Evolutionary conservation across 2,888 invertebrate genomes (phyloP), one percentile per base, ranked within the genome.

Genomic region (Embidobia sp.): DNA sequence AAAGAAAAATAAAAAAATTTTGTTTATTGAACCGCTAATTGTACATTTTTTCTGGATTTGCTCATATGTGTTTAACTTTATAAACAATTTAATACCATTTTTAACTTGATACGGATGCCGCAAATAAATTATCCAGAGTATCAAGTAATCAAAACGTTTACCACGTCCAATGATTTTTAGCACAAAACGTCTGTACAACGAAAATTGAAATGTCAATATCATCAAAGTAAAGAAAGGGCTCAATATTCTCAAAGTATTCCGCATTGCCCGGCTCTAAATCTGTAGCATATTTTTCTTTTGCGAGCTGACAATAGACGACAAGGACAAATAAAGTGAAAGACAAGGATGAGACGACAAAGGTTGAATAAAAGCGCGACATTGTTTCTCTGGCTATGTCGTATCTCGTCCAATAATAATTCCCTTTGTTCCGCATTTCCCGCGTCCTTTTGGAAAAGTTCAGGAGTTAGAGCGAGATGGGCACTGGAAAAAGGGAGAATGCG

Each of bases 371-470:
- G 73, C 76, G 63, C 69, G 77, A 67, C 79, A 70, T 74, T 77
- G 73, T 77, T 73, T 69, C 73, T 61, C 63, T 48, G 64, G 48
- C 63, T 37, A 26, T 73, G 66, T 73, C 67, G 73, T 74, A 77
- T 77, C 77, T 72, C 79, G 77, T 79, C 59, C 79, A 79, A 81
- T 81, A 81, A 79, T 81, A 81, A 79, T 81, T 80, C 74, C 75
- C 80, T 81, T 81, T 81, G 79, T 81, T 72, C 51, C 66, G 63
- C 55, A 63, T 75, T 79, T 67, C 75, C 67, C 77, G 79, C 70
- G 64, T 73, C 53, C 59, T 67, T 73, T 76, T 55, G 53, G 67
- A 75, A 77, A 72, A 77, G 57, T 67, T 27, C 64, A 66, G 77
- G 59, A 67, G 77, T 44, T 37, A 40, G 63, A 74, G 73, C 64